These are phyloP conservation scores for Limnephilus rhombicus DNA, from an alignment of 2,888 invertebrate species.

Conservation along the genomic window DNA sequence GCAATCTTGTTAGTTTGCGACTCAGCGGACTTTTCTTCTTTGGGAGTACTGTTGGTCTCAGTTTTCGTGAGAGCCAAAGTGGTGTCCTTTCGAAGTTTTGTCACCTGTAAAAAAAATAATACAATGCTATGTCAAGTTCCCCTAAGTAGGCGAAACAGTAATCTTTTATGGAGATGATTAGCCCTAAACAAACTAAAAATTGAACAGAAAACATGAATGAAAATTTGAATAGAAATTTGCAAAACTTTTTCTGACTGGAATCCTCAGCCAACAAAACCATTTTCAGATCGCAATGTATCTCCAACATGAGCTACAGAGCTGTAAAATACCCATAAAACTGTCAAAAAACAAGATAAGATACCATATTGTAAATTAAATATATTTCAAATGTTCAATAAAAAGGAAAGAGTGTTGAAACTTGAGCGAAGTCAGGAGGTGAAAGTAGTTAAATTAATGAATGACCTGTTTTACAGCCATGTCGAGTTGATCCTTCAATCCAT, in stretches of 20 bases:
- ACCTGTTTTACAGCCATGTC: constrained; percentile 2
- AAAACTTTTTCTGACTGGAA: background rate
- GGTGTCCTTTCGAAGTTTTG: constrained; percentile 59
- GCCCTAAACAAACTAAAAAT: background rate
- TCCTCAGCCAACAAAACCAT: background rate
- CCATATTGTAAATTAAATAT: background rate
- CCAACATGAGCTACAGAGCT: background rate
- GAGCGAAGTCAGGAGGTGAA: background rate
- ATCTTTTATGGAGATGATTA: background rate
- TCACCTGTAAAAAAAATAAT: constrained; percentile 56
- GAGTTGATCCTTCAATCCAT: constrained; percentile 13
- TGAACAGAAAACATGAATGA: background rate
- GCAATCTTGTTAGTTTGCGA: constrained; percentile 34
- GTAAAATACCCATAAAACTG: background rate
- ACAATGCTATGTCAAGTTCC: background rate
- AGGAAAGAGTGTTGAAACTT: background rate
- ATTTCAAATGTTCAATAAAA: background rate
- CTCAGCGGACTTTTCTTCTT: constrained; percentile 50
- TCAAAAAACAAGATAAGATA: background rate
- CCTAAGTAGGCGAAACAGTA: background rate
- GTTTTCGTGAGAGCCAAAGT: constrained; percentile 46
- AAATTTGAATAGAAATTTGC: background rate
- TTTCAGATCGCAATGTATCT: background rate
- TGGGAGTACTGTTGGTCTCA: constrained; percentile 50
- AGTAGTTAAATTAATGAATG: background rate